Evolutionary conservation across 37 sponge, comb jelly and placozoan species (phyloP).

Genomic region (Halisarca cf. caerulea): DNA sequence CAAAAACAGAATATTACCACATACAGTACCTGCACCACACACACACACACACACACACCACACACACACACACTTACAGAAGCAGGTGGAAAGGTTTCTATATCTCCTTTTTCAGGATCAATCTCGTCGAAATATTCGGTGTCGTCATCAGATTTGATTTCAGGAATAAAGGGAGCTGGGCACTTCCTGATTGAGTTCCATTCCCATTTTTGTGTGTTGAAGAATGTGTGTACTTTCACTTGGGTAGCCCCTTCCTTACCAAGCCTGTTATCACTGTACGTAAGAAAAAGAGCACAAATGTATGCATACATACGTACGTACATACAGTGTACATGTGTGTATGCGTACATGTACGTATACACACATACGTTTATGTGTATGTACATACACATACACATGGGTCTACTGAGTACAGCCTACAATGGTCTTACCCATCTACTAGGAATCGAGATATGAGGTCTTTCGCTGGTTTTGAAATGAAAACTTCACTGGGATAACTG

Average conservation of each 20-base stretch:
- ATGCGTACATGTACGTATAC: too few species aligned
- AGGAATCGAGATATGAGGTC: constrained; percentile 78
- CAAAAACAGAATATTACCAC: neutral
- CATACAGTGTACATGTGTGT: too few species aligned
- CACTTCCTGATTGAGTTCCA: constrained; percentile 77
- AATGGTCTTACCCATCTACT: constrained; percentile 65
- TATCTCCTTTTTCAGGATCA: constrained; percentile 69
- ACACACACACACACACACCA: too few species aligned
- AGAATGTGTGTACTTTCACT: constrained; percentile 80
- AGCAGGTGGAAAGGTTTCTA: constrained; percentile 74
- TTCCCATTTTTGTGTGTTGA: constrained; percentile 73
- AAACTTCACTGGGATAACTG: constrained; percentile 71
- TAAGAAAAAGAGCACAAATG: neutral
- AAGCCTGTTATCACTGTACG: constrained; percentile 59
- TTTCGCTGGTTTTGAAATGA: constrained; percentile 57
- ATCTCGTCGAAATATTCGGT: constrained; percentile 91
- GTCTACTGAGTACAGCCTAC: too few species aligned
- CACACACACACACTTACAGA: constrained; percentile 34
- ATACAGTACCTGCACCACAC: too few species aligned
- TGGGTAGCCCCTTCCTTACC: constrained; percentile 71
- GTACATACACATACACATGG: neutral
- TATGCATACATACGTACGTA: too few species aligned
- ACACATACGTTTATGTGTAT: too few species aligned
- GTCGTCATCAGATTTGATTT: constrained; percentile 84
- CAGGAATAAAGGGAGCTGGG: constrained; percentile 81